These are phyloP conservation scores for Drosophila siamana DNA, from an alignment of 2,888 invertebrate genomes.

Conservation along the genomic window DNA sequence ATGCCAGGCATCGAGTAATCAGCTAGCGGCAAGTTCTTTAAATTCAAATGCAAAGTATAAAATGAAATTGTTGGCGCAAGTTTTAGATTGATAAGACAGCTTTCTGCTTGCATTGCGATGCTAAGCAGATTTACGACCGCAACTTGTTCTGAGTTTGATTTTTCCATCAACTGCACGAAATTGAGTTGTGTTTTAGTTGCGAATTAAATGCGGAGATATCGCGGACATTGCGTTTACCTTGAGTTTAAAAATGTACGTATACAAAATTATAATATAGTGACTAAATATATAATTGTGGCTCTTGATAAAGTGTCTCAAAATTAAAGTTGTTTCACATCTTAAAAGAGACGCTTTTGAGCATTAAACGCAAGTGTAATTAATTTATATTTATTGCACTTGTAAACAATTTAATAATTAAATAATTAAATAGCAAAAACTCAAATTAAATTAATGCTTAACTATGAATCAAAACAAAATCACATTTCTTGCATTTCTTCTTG, in stretches of 20 bases:
- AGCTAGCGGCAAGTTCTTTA: slow-evolving; percentile 1
- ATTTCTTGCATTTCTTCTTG: not conserved
- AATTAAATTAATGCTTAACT: not conserved
- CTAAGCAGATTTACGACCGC: not conserved
- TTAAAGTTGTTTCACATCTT: no score
- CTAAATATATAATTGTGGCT: no score
- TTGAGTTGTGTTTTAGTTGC: not conserved
- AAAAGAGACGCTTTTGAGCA: no score
- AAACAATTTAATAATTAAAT: not conserved
- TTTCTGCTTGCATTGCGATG: not conserved
- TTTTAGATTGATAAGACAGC: not conserved
- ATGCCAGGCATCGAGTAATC: slow-evolving; percentile 7
- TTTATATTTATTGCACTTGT: no score
- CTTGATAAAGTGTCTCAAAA: no score
- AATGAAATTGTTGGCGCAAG: slow-evolving; percentile 2
- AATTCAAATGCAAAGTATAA: not conserved
- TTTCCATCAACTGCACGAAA: not conserved
- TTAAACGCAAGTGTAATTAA: no score
- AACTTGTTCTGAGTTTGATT: slow-evolving; percentile 1
- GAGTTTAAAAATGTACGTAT: no score
- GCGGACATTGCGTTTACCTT: no score
- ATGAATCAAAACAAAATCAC: not conserved
- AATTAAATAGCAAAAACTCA: not conserved
- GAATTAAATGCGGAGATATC: not conserved
- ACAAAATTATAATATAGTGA: no score